phyloP scores from a whole-genome alignment of 2,113 vertebrate species.

The Anoplopoma fimbria region DNA sequence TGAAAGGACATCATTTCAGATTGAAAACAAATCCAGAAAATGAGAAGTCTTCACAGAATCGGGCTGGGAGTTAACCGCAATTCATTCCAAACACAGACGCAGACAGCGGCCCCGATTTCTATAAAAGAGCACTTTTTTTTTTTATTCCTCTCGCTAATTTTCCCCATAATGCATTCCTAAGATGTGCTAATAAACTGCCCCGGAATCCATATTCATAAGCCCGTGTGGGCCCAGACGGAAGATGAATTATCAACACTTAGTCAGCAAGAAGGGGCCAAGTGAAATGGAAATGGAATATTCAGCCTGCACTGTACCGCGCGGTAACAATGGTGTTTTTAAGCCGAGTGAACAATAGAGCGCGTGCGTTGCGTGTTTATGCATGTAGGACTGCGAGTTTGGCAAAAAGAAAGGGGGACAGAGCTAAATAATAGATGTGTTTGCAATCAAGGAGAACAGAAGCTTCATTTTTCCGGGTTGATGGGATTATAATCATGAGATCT shows the following conservation, averaged over 20 bases:
- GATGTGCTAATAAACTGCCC: conserved; percentile 74
- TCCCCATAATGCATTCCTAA: conserved; percentile 69
- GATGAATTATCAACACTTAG: conserved; percentile 72
- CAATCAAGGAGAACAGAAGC: conserved; percentile 49
- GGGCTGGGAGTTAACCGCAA: neutral
- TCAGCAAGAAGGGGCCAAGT: conserved; percentile 72
- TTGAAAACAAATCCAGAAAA: neutral
- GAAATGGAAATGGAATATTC: conserved; percentile 69
- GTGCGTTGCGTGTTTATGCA: neutral
- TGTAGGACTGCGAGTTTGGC: conserved; percentile 28
- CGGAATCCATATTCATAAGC: conserved; percentile 75
- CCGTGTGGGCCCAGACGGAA: conserved; percentile 43
- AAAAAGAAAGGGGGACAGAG: conserved; percentile 44
- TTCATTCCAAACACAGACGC: conserved; percentile 1
- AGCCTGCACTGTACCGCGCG: conserved; percentile 30
- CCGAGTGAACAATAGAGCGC: conserved; percentile 13
- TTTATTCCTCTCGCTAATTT: conserved; percentile 54
- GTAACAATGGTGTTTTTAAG: conserved; percentile 53
- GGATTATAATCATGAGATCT: conserved; percentile 58
- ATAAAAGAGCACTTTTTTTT: conserved; percentile 30
- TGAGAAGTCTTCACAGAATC: conserved; percentile 20
- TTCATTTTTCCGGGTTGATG: conserved; percentile 45
- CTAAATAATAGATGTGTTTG: conserved; percentile 73
- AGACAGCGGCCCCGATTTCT: conserved; percentile 36
- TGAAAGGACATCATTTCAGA: conserved; percentile 17